Evolutionary conservation across 2,797 vertebrate species (phyloP).

Genomic region (Pseudochirops cupreus): DNA sequence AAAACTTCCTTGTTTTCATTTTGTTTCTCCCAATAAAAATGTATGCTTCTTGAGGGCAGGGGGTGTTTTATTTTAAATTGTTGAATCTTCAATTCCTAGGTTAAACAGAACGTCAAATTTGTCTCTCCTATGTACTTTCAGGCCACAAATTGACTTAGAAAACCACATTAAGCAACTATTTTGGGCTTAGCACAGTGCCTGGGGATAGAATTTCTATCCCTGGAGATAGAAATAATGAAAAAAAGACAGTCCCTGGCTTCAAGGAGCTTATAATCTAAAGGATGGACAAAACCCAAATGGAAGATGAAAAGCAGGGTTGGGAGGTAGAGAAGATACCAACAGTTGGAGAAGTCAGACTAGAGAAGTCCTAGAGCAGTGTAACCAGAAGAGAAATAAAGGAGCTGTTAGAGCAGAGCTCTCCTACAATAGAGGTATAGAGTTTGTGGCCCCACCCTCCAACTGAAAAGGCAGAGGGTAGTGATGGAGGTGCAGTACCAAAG

Average conservation of each 20-base stretch:
- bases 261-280: neutral
- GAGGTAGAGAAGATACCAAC: neutral
- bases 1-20: neutral
- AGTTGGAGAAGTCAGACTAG: neutral
- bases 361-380: neutral
- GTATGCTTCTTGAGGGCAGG: neutral
- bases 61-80: neutral
- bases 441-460: neutral
- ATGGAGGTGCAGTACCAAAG: neutral
- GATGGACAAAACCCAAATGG: no score
- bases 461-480: neutral
- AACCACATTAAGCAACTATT: neutral
- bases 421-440: neutral
- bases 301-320: no score
- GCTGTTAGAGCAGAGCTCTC: neutral
- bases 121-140: neutral
- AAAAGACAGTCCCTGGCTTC: neutral
- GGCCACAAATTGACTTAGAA: neutral
- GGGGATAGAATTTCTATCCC: neutral
- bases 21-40: neutral
- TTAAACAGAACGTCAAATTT: neutral
- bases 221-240: neutral
- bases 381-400: neutral
- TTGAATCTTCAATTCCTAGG: neutral
- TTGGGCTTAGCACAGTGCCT: neutral